Conservation (phyloP, 2,797 vertebrate genomes). For the Capromys pilorides region DNA sequence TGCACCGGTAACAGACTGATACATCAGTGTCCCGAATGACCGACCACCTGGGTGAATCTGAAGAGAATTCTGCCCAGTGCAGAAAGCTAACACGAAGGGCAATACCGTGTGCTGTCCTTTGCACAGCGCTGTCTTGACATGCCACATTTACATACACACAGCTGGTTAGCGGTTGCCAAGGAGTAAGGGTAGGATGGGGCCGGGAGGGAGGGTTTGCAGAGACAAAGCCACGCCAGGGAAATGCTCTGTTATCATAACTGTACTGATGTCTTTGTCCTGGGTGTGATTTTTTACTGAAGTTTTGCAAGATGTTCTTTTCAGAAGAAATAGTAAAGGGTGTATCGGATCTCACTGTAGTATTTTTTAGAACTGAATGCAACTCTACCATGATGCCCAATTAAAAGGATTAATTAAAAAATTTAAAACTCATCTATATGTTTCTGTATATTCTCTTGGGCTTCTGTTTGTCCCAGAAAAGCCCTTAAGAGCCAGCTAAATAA, state of each 20-base stretch:
- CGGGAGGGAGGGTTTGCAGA: background rate
- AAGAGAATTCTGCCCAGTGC: background rate
- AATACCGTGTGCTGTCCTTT: background rate
- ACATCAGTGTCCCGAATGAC: accelerated
- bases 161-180: background rate
- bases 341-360: background rate
- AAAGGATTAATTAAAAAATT: background rate
- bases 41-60: background rate
- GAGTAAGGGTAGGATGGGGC: no score
- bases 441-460: background rate
- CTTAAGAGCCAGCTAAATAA: background rate
- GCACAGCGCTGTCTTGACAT: background rate
- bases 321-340: background rate
- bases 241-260: background rate
- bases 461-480: background rate
- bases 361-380: background rate
- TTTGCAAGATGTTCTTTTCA: background rate
- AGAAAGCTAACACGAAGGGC: background rate
- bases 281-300: background rate
- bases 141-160: background rate
- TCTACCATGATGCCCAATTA: background rate
- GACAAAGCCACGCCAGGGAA: background rate
- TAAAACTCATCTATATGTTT: background rate
- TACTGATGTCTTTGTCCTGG: background rate
- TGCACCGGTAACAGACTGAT: background rate